Evolutionary conservation across 2,113 vertebrate species (phyloP).

Genomic region (Scophthalmus maximus): DNA sequence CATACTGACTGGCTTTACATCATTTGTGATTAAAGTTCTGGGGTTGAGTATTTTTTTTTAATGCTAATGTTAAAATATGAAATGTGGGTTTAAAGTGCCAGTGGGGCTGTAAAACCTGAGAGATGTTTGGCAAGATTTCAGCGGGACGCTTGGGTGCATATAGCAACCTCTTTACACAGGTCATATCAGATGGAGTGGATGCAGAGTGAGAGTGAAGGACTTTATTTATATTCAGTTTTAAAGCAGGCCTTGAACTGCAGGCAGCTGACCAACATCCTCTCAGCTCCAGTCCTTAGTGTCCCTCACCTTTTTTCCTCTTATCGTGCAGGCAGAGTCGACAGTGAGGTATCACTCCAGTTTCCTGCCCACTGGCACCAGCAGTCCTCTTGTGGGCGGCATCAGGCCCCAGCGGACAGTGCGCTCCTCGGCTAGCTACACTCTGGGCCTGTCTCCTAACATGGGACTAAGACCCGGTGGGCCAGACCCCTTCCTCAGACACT

Average conservation of each 20-base stretch:
- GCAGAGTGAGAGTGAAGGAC: constrained; percentile 35
- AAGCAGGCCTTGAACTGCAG: constrained; percentile 46
- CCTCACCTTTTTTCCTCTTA: constrained; percentile 29
- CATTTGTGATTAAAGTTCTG: constrained; percentile 53
- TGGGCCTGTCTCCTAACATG: constrained; percentile 84
- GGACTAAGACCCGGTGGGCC: constrained; percentile 77
- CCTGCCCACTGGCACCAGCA: constrained; percentile 82
- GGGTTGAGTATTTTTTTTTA: constrained; percentile 42
- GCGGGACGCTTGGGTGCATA: constrained; percentile 22
- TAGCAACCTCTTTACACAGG: constrained; percentile 32
- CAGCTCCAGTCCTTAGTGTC: constrained; percentile 30
- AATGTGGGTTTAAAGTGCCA: constrained; percentile 55
- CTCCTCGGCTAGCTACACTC: constrained; percentile 85
- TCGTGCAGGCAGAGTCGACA: constrained; percentile 78
- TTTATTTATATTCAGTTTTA: constrained; percentile 67
- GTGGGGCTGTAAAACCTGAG: constrained; percentile 52
- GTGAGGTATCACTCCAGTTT: constrained; percentile 81
- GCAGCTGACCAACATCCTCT: constrained; percentile 60
- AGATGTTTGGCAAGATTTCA: constrained; percentile 56
- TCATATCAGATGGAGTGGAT: constrained; percentile 52
- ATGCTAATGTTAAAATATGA: constrained; percentile 54
- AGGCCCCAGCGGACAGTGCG: constrained; percentile 79
- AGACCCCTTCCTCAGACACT: constrained; percentile 81
- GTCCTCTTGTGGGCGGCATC: constrained; percentile 77
- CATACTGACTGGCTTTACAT: constrained; percentile 29